phyloP scores from a whole-genome alignment of 2,888 invertebrate species.

The Adelphocoris suturalis region DNA sequence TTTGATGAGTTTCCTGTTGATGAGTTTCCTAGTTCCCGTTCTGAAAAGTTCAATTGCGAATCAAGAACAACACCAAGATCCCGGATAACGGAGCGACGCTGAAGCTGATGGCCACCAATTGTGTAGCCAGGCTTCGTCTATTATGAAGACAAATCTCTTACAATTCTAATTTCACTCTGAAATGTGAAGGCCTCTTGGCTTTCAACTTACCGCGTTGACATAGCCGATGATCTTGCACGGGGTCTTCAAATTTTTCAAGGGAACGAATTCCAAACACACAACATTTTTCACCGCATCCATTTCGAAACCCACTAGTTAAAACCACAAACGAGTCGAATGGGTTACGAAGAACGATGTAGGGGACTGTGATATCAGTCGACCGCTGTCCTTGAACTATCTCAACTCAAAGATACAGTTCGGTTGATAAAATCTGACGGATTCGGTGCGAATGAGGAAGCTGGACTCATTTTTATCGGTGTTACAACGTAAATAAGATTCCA shows the following conservation, averaged over 20 bases:
- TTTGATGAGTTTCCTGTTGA: no score
- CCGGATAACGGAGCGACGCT: no score
- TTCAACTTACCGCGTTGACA: slow-evolving; percentile 26
- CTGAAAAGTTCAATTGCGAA: no score
- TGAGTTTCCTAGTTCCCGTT: no score
- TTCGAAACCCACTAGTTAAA: background rate
- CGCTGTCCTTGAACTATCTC: background rate
- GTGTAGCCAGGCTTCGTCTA: no score
- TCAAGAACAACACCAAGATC: no score
- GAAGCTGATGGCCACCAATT: no score
- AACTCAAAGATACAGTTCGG: background rate
- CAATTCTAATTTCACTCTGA: no score
- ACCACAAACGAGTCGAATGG: background rate
- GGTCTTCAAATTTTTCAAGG: background rate
- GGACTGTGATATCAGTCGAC: background rate
- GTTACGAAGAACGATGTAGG: background rate
- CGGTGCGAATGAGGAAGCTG: background rate
- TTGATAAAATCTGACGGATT: no score
- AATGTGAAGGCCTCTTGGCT: no score
- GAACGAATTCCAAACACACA: slow-evolving; percentile 17
- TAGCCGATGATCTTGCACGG: slow-evolving; percentile 51
- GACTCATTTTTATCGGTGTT: background rate
- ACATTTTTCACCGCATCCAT: slow-evolving; percentile 2
- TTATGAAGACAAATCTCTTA: no score
- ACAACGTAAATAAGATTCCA: background rate